Conservation (phyloP, 2,113 vertebrate species). For the Dendrocopos noguchii region DNA sequence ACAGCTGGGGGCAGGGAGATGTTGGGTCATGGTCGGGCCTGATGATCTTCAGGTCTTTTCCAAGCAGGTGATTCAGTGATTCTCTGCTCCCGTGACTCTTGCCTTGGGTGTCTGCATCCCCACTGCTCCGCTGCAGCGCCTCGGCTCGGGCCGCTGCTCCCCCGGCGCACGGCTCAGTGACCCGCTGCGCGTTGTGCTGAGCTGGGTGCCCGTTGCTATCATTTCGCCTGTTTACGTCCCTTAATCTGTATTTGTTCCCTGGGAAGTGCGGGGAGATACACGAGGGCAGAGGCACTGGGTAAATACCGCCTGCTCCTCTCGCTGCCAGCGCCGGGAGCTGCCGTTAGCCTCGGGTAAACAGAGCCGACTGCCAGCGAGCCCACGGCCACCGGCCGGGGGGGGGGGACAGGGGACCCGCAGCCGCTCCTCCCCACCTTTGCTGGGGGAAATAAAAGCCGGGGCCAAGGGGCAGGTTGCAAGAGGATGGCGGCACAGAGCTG, state of each 20-base stretch:
- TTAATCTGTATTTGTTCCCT: constrained; percentile 66
- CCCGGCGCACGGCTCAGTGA: neutral
- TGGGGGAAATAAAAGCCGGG: neutral
- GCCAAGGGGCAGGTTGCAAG: neutral
- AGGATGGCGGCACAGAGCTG: rapidly evolving
- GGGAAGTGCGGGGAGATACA: constrained; percentile 35
- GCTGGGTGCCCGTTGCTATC: constrained; percentile 44
- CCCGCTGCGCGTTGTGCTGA: neutral
- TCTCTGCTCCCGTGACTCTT: too few relatives aligned
- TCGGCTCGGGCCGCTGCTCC: neutral
- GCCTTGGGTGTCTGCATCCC: neutral
- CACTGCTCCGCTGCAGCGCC: neutral
- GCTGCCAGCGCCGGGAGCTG: neutral
- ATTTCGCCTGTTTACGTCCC: constrained; percentile 55
- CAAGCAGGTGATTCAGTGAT: too few relatives aligned
- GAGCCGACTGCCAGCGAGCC: neutral
- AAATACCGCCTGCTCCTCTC: neutral
- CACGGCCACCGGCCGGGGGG: neutral
- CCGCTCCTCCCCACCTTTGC: neutral
- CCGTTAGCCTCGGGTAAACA: constrained; percentile 52
- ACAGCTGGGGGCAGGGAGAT: too few relatives aligned
- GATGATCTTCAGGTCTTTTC: too few relatives aligned
- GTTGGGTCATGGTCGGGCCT: too few relatives aligned
- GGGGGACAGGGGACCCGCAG: neutral
- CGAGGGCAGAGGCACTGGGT: constrained; percentile 52